Evolutionary conservation across 2,797 vertebrate genomes (phyloP).

Genomic region (Ataeniobius toweri): DNA sequence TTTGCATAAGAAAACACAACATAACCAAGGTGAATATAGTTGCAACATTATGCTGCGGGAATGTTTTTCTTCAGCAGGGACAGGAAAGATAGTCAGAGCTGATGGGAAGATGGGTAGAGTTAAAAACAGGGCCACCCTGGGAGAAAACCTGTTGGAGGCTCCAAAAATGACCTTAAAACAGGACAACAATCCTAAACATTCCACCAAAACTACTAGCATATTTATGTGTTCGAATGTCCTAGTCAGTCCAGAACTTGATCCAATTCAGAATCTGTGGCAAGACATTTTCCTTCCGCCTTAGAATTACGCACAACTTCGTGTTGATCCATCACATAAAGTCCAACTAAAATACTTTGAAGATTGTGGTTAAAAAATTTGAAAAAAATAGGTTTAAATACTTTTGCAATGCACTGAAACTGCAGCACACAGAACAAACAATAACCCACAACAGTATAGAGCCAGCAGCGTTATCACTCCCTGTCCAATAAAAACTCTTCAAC

Average conservation of each 20-base stretch:
- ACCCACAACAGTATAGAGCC: slow-evolving; percentile 44
- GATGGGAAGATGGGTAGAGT: not conserved
- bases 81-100: not conserved
- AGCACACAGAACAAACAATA: slow-evolving; percentile 24
- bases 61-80: no score
- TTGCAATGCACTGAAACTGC: not conserved
- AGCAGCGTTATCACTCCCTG: slow-evolving; percentile 60
- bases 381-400: not conserved
- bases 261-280: not conserved
- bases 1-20: not conserved
- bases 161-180: not conserved
- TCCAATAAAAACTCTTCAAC: slow-evolving; percentile 70
- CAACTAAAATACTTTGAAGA: not conserved
- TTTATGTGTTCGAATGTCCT: no score
- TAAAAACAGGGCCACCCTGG: not conserved
- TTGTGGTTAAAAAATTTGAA: not conserved
- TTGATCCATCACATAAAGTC: not conserved
- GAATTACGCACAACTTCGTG: not conserved
- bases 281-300: not conserved
- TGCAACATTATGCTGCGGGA: not conserved
- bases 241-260: no score
- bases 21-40: not conserved
- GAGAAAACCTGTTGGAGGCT: not conserved
- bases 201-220: no score
- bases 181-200: no score